phyloP scores from a whole-genome alignment of 2,113 vertebrate species.

The Calypte anna region DNA sequence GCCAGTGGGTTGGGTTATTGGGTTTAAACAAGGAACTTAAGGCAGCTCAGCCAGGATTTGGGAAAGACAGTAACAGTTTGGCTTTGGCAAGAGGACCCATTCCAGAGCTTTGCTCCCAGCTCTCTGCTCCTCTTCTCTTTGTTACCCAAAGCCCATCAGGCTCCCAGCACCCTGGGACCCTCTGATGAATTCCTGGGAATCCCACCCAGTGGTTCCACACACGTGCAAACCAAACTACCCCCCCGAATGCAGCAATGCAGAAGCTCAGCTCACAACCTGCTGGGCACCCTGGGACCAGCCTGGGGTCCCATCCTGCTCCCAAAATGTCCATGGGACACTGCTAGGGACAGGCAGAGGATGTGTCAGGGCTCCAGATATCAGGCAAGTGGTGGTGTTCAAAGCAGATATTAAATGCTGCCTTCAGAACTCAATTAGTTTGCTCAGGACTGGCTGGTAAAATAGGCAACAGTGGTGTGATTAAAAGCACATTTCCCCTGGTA shows the following conservation, averaged over 20 bases:
- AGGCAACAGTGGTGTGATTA: background rate
- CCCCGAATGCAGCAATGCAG: fast-evolving
- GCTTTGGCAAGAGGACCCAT: background rate
- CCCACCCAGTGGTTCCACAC: background rate
- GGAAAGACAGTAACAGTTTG: background rate
- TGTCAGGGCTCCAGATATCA: fast-evolving
- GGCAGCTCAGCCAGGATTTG: fast-evolving
- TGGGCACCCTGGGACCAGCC: background rate
- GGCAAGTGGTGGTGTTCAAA: fast-evolving
- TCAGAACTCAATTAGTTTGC: background rate
- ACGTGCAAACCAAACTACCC: background rate
- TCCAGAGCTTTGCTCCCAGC: fast-evolving
- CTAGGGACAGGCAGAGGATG: background rate
- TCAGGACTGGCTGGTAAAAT: background rate
- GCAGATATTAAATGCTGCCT: background rate
- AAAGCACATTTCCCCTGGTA: background rate
- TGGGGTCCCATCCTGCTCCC: background rate
- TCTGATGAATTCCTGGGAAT: fast-evolving
- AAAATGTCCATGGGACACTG: fast-evolving
- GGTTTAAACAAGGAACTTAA: background rate
- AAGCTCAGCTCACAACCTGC: background rate
- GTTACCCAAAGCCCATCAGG: fast-evolving
- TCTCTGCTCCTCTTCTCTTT: fast-evolving
- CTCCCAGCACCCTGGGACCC: background rate
- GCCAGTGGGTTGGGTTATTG: background rate